Evolutionary conservation across 2,888 invertebrate species (phyloP), one percentile per base, ranked within the genome.

Genomic region (Eulithis prunata): DNA sequence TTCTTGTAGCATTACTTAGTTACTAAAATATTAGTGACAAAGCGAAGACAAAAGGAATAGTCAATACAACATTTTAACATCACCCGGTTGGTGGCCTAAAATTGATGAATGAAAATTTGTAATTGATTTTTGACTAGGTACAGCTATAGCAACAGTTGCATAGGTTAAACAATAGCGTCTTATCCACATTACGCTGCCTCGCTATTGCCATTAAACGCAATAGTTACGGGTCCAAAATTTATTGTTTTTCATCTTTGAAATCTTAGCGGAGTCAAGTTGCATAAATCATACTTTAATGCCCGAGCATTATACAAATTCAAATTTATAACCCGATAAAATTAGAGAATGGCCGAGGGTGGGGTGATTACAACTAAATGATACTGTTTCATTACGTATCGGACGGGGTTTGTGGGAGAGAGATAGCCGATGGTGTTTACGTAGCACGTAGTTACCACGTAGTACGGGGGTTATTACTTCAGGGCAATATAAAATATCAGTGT

Each of bases 301-400:
- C 74, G 79, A 75, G 91, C 90, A 92, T 93, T 93, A 92, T 92
- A 92, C 92, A 92, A 93, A 93, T 92, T 93, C 91, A 93, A 93
- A 93, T 93, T 93, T 93, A 93, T 93, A 93, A 90, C 93, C 90
- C 93, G 92, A 93, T 93, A 93, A 93, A 93, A 93, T 93, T 93
- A 93, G 91, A 85, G 85, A 89, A 87, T 87, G 90, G 85, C 84
- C 87, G 84, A 82, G 69, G 71, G 73, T 67, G 63, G 68, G 72
- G 70, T 57, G 82, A 84, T 85, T 80, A 81, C 80, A 85, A 85
- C 86, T 87, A 87, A 88, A 88, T 84, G 84, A 80, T 82, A 84
- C 87, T 57, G 69, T 70, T 91, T 89, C 88, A 89, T 90, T 89
- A 87, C 76, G 51, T 57, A 62, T 52, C 49, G 55, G 58, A 66